These are phyloP conservation scores for Pyxicephalus adspersus DNA, from an alignment of 2,113 vertebrate species.

Conservation along the genomic window DNA sequence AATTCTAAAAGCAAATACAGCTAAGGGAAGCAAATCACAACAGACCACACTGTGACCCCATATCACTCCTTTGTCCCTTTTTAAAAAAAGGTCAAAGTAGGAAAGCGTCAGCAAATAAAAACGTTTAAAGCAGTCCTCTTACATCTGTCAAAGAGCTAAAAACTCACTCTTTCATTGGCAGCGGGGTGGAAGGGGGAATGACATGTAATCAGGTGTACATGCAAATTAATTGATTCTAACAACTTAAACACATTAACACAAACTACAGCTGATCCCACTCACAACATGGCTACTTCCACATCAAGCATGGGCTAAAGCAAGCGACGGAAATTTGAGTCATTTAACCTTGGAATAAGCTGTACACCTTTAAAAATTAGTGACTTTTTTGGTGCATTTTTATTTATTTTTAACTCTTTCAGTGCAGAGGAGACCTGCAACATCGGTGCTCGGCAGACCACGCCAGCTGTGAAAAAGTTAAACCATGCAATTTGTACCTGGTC, in stretches of 20 bases:
- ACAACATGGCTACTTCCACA: constrained; percentile 57
- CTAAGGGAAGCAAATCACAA: constrained; percentile 55
- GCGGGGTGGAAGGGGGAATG: constrained; percentile 60
- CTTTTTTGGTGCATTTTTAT: constrained; percentile 50
- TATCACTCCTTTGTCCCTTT: constrained; percentile 56
- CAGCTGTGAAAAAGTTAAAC: constrained; percentile 61
- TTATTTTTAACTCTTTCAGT: constrained; percentile 50
- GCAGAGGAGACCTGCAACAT: constrained; percentile 39
- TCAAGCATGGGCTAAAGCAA: constrained; percentile 70
- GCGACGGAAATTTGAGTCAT: constrained; percentile 59
- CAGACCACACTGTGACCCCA: constrained; percentile 50
- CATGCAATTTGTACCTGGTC: constrained; percentile 65
- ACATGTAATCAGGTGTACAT: constrained; percentile 66
- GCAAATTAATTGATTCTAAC: constrained; percentile 69
- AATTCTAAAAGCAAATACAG: neutral
- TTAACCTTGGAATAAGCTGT: constrained; percentile 59
- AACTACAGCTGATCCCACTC: constrained; percentile 61
- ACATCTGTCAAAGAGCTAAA: constrained; percentile 56
- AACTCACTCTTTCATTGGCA: constrained; percentile 58
- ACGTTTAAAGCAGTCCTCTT: constrained; percentile 61
- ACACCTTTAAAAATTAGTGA: constrained; percentile 62
- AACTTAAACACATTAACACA: constrained; percentile 47
- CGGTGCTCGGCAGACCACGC: constrained; percentile 30
- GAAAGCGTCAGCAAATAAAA: constrained; percentile 58
- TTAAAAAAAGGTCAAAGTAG: constrained; percentile 64